Percentiles rank a stretch among this genome's conserved stretches.
These are phyloP conservation scores for Polyommatus icarus DNA, from an alignment of 2,888 invertebrate genomes.

Conservation along the genomic window DNA sequence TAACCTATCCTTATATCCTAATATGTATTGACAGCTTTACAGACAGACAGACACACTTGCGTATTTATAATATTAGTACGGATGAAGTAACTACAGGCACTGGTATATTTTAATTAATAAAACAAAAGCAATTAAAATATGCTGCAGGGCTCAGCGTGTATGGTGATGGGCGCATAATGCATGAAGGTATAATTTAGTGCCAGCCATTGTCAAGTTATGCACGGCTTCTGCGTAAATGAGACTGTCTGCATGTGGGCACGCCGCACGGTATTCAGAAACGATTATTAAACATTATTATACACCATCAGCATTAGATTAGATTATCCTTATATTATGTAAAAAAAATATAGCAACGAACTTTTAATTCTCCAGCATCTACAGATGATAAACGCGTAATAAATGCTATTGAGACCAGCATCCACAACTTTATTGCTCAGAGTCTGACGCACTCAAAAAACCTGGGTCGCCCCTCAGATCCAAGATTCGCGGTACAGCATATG, in stretches of 20 bases:
- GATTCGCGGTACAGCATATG: too few relatives aligned
- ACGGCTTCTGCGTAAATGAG: slow-evolving; percentile 5
- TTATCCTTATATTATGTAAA: neutral
- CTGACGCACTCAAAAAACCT: neutral
- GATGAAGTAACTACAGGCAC: neutral
- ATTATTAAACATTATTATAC: neutral
- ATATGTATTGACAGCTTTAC: too few relatives aligned
- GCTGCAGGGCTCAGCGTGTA: neutral
- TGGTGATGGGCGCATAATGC: neutral
- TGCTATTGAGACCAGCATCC: too few relatives aligned
- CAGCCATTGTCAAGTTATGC: slow-evolving; percentile 8
- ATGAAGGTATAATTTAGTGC: neutral
- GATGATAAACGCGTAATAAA: too few relatives aligned
- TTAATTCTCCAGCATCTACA: neutral
- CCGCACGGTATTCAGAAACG: neutral
- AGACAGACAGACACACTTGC: too few relatives aligned
- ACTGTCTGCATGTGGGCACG: slow-evolving; percentile 8
- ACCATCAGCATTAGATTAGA: neutral
- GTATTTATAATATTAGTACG: too few relatives aligned
- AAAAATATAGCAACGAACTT: neutral
- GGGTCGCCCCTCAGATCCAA: too few relatives aligned
- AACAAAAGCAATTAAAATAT: neutral
- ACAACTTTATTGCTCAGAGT: neutral
- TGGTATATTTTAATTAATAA: neutral
- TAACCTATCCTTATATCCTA: too few relatives aligned